Evolutionary conservation across 2,113 vertebrate genomes (phyloP).

Genomic region (Ameiurus melas): DNA sequence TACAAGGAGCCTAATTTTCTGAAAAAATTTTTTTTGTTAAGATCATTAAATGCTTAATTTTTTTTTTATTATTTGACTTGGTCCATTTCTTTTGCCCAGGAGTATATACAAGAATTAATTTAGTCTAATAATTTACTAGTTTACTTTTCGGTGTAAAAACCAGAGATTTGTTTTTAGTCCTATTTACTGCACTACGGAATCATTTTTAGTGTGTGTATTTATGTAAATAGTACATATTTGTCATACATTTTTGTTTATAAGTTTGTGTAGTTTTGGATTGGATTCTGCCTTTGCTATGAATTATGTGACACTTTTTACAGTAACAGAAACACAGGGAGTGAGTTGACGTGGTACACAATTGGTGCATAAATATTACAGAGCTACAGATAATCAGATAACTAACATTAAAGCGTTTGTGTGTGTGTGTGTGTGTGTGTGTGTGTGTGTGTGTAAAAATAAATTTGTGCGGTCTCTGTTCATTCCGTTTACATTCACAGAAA

Average conservation of each 20-base stretch:
- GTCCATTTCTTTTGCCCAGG: no score
- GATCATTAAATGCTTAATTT: no score
- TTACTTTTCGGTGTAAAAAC: neutral
- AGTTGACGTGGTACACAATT: neutral
- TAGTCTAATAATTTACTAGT: neutral
- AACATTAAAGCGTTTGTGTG: neutral
- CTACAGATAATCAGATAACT: neutral
- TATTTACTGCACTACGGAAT: neutral
- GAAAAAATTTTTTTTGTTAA: no score
- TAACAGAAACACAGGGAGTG: neutral
- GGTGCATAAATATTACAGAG: neutral
- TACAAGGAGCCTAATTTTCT: no score
- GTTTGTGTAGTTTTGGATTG: neutral
- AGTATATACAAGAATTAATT: no score
- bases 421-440: neutral
- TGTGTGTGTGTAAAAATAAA: slow-evolving; percentile 3
- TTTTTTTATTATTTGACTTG: no score
- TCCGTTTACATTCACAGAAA: neutral
- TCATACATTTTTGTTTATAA: neutral
- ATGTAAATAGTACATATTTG: neutral
- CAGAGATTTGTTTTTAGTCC: neutral
- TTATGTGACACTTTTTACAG: neutral
- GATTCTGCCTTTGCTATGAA: neutral
- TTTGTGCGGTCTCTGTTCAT: neutral
- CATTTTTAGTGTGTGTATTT: neutral